Percentiles rank a stretch among this genome's conserved stretches.
phyloP scores from a whole-genome alignment of 2,888 invertebrate genomes.

The Podotricha telesiphe region DNA sequence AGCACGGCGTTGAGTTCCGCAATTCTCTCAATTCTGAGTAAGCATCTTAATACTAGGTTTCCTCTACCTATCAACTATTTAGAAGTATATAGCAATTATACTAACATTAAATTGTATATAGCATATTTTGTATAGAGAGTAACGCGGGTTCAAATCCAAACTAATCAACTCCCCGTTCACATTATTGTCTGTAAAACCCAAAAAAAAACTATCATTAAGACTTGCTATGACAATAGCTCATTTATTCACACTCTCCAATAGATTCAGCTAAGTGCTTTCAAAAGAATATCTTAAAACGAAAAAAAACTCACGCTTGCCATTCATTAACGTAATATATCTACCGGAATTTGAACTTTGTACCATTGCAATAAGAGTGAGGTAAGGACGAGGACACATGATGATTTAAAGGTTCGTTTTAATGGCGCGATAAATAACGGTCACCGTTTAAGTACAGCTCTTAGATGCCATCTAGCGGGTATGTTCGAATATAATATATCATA shows the following conservation, averaged over 20 bases:
- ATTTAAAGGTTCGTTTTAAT: constrained; percentile 81
- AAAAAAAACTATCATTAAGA: constrained; percentile 41
- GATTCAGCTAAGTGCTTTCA: constrained; percentile 78
- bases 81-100: too few species aligned
- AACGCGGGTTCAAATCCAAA: neutral
- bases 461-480: constrained; percentile 68
- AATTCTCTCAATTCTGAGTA: too few species aligned
- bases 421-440: constrained; percentile 83
- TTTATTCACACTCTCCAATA: constrained; percentile 66
- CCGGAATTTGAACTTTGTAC: constrained; percentile 31
- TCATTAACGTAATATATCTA: constrained; percentile 66
- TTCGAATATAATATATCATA: constrained; percentile 47
- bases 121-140: neutral
- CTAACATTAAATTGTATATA: neutral
- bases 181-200: neutral
- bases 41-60: too few species aligned
- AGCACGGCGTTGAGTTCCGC: neutral
- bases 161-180: too few species aligned
- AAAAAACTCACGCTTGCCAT: constrained; percentile 74
- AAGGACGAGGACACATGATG: constrained; percentile 77
- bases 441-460: constrained; percentile 73
- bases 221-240: constrained; percentile 49
- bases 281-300: constrained; percentile 76
- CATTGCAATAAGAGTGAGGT: constrained; percentile 20
- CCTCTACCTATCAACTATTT: too few species aligned